These are phyloP conservation scores for Echinometra lucunter DNA, from an alignment of 53 echinoderm and acorn worm genomes.

Conservation along the genomic window DNA sequence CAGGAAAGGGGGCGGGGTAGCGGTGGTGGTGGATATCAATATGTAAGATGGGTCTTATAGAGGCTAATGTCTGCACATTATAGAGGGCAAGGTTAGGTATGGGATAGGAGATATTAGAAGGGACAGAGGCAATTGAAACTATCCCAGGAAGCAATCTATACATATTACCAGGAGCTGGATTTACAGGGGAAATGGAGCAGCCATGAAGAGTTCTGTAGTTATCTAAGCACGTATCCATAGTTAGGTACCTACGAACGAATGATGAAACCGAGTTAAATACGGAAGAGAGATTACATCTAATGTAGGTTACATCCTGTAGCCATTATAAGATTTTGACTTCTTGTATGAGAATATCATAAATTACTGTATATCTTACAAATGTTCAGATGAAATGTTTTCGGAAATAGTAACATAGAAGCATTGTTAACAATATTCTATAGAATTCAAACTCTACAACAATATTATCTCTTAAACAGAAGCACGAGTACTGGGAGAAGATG, in stretches of 20 bases:
- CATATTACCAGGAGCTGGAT: background rate
- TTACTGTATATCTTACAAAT: background rate
- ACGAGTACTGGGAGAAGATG: no score
- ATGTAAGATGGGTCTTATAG: background rate
- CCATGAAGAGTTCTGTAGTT: background rate
- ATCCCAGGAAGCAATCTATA: slow-evolving; percentile 1
- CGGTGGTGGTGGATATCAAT: background rate
- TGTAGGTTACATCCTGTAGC: background rate
- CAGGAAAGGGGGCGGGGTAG: background rate
- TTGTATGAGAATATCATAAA: background rate
- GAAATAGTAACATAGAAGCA: no score
- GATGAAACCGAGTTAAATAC: background rate
- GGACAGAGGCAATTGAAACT: background rate
- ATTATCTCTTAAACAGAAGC: no score
- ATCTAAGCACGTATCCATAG: background rate
- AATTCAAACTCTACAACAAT: no score
- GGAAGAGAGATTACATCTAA: background rate
- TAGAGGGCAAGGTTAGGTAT: background rate
- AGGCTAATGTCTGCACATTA: background rate
- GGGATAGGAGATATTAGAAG: background rate
- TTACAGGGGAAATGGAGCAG: background rate
- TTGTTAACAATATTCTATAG: no score
- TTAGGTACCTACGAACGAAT: background rate
- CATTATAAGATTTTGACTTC: background rate
- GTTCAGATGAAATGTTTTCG: background rate